Percentiles rank a stretch among this genome's conserved stretches.
Conservation (phyloP, 2,113 vertebrate species). For the Hymenochirus boettgeri region DNA sequence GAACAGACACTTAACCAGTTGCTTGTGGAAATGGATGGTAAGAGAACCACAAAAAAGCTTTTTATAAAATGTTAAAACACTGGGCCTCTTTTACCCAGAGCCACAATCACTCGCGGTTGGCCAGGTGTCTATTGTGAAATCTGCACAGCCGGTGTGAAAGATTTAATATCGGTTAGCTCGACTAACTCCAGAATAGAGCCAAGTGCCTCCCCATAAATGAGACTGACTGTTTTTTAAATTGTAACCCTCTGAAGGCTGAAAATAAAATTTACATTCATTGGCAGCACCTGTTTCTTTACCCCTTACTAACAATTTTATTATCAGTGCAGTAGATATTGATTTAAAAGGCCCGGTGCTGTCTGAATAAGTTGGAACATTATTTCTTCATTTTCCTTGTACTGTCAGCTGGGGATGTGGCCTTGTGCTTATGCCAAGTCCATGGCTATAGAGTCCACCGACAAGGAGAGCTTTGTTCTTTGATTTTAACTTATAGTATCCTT, state of each 20-base stretch:
- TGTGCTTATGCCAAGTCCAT: slow-evolving; percentile 8
- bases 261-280: no score
- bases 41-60: slow-evolving; percentile 42
- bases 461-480: slow-evolving; percentile 5
- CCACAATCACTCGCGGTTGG: no score
- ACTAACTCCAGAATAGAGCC: no score
- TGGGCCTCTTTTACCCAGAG: not conserved
- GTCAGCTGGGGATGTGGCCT: slow-evolving; percentile 6
- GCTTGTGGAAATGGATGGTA: slow-evolving; percentile 96
- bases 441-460: not conserved
- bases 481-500: slow-evolving; percentile 6
- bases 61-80: not conserved
- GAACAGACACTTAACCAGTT: slow-evolving; percentile 97
- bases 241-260: no score
- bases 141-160: no score
- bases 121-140: no score
- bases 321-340: not conserved
- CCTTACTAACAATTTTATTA: not conserved
- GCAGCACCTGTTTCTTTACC: not conserved
- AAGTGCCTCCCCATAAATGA: no score
- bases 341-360: not conserved
- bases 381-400: not conserved
- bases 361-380: not conserved
- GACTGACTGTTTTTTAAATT: no score
- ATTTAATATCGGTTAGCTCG: no score